Conservation (phyloP, 2,113 vertebrate species). For the Taurulus bubalis region DNA sequence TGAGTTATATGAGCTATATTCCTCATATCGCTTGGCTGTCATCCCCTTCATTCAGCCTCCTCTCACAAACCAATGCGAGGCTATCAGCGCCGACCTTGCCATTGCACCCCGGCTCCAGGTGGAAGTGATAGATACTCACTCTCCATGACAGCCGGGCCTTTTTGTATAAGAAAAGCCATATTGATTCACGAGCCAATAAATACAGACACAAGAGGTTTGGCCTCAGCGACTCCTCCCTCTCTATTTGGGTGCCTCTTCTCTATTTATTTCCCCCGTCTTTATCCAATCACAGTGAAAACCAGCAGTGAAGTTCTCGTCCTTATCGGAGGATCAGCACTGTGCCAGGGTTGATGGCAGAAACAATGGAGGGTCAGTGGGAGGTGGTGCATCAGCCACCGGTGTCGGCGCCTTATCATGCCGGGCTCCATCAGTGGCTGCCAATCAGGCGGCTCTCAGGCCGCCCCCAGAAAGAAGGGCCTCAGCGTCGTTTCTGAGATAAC, state of each 20-base stretch:
- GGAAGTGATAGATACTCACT: conserved; percentile 83
- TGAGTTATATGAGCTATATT: conserved; percentile 81
- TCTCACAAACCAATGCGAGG: conserved; percentile 56
- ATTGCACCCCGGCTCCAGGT: conserved; percentile 71
- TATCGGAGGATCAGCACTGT: conserved; percentile 85
- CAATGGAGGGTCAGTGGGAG: conserved; percentile 83
- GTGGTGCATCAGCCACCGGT: conserved; percentile 72
- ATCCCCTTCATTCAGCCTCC: conserved; percentile 68
- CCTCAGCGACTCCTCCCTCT: conserved; percentile 61
- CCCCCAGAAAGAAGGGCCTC: conserved; percentile 84
- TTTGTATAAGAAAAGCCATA: conserved; percentile 81
- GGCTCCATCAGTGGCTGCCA: conserved; percentile 86
- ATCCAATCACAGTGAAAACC: conserved; percentile 60
- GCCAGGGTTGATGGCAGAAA: conserved; percentile 84
- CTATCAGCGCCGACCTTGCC: conserved; percentile 82
- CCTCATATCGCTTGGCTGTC: conserved; percentile 73
- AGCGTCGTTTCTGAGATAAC: conserved; percentile 89
- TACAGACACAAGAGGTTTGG: conserved; percentile 81
- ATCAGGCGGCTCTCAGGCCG: conserved; percentile 84
- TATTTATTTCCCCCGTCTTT: conserved; percentile 10
- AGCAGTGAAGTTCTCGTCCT: conserved; percentile 73
- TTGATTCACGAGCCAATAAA: conserved; percentile 87
- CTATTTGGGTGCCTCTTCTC: conserved; percentile 43
- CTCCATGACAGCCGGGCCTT: conserved; percentile 69
- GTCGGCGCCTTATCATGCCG: conserved; percentile 81